A percentile compares a stretch with the other conserved stretches of the same genome.
Evolutionary conservation across 2,888 invertebrate species (phyloP).

Genomic region (Lymantria dispar): DNA sequence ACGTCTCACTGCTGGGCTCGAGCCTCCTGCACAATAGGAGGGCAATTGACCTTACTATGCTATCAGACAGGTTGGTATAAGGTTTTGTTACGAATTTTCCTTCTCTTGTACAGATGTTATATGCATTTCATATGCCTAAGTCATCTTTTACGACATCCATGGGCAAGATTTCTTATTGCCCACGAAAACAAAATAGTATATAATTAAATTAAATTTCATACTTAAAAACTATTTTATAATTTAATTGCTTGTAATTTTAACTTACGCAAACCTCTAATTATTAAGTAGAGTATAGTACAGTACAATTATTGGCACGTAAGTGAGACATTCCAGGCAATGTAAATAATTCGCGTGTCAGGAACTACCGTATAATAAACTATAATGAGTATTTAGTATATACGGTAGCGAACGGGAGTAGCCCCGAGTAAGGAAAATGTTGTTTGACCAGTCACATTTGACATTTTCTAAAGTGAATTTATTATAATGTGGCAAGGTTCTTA

Average conservation of each 20-base stretch:
- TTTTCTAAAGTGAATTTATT: neutral
- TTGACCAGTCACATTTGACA: slow-evolving; percentile 3
- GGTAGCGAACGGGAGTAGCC: slow-evolving; percentile 4
- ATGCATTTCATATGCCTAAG: too few species aligned
- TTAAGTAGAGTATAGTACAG: neutral
- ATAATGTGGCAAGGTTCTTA: neutral
- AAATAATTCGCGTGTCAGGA: slow-evolving; percentile 1
- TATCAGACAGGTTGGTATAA: too few species aligned
- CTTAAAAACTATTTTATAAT: neutral
- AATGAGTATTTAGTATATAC: slow-evolving; percentile 13
- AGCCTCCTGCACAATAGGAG: too few species aligned
- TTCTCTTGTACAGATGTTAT: too few species aligned
- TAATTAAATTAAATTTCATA: too few species aligned
- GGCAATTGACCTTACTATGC: too few species aligned
- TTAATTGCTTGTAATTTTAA: neutral
- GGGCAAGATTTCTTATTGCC: too few species aligned
- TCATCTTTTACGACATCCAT: too few species aligned
- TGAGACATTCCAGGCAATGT: neutral
- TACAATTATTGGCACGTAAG: slow-evolving; percentile 1
- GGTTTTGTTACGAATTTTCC: too few species aligned
- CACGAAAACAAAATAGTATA: too few species aligned
- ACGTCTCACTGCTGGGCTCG: too few species aligned
- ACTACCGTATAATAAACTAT: slow-evolving; percentile 1
- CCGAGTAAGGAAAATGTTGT: slow-evolving; percentile 21
- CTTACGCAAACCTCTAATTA: slow-evolving; percentile 2